Conservation (phyloP, 2,797 vertebrate genomes). For the Todus mexicanus region DNA sequence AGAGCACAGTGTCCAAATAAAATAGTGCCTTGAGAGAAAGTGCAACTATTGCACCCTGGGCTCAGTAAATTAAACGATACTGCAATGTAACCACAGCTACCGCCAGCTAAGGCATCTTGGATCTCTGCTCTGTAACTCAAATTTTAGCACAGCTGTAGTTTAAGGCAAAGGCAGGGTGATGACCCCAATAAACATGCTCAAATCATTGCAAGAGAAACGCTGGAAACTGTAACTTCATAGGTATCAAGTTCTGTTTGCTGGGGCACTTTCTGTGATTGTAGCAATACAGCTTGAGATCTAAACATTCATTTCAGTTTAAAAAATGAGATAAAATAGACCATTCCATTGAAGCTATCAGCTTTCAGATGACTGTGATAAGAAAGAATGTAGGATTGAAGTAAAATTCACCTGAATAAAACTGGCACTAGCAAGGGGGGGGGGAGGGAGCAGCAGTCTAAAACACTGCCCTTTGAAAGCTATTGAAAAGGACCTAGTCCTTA, state of each 20-base stretch:
- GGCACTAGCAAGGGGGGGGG: background rate
- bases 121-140: background rate
- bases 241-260: background rate
- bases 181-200: background rate
- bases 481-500: background rate
- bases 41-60: background rate
- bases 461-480: background rate
- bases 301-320: background rate
- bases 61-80: background rate
- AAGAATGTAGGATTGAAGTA: slow-evolving; percentile 16
- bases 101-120: background rate
- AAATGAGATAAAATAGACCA: background rate
- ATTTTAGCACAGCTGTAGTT: background rate
- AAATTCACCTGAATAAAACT: background rate
- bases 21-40: background rate
- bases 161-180: background rate
- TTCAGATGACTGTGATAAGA: background rate
- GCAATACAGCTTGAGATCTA: background rate
- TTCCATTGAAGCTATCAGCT: background rate
- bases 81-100: background rate
- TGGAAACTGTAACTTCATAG: background rate
- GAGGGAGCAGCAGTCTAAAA: background rate
- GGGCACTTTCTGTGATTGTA: background rate
- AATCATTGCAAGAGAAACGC: background rate
- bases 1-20: background rate